Evolutionary conservation across 2,888 invertebrate species (phyloP).

Genomic region (Epinotia nisella): DNA sequence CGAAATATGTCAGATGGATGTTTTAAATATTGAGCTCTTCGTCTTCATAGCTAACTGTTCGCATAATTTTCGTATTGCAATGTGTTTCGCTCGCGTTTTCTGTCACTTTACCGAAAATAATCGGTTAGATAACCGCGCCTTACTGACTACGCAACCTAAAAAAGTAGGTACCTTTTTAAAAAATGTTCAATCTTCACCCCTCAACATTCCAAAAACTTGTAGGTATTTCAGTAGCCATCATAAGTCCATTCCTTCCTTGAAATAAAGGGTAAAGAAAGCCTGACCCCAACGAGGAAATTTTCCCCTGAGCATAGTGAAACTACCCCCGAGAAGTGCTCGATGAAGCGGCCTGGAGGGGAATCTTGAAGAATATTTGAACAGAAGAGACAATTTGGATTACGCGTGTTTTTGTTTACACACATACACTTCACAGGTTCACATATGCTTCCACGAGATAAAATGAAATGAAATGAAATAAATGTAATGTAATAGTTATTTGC

Average conservation of each 20-base stretch:
- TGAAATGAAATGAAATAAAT: too few relatives aligned
- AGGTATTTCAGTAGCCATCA: conserved; percentile 60
- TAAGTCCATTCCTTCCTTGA: conserved; percentile 58
- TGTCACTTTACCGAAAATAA: too few relatives aligned
- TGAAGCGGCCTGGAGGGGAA: conserved; percentile 68
- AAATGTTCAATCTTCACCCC: neutral
- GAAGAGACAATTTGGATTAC: neutral
- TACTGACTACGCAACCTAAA: neutral
- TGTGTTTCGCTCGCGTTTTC: too few relatives aligned
- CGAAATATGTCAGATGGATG: too few relatives aligned
- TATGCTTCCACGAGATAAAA: too few relatives aligned
- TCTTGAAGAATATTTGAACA: conserved; percentile 55
- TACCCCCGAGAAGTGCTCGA: conserved; percentile 72
- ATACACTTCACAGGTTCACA: too few relatives aligned
- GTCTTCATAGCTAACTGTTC: too few relatives aligned
- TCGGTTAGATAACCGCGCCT: too few relatives aligned
- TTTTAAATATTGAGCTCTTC: too few relatives aligned
- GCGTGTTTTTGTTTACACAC: too few relatives aligned
- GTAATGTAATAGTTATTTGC: too few relatives aligned
- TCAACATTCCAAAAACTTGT: conserved; percentile 33
- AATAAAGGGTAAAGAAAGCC: conserved; percentile 70
- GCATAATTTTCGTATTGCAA: too few relatives aligned
- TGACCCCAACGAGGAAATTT: conserved; percentile 73
- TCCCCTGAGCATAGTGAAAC: conserved; percentile 80
- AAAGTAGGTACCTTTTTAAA: neutral